Evolutionary conservation across 2,113 vertebrate species (phyloP).

Genomic region (Pollachius pollachius): DNA sequence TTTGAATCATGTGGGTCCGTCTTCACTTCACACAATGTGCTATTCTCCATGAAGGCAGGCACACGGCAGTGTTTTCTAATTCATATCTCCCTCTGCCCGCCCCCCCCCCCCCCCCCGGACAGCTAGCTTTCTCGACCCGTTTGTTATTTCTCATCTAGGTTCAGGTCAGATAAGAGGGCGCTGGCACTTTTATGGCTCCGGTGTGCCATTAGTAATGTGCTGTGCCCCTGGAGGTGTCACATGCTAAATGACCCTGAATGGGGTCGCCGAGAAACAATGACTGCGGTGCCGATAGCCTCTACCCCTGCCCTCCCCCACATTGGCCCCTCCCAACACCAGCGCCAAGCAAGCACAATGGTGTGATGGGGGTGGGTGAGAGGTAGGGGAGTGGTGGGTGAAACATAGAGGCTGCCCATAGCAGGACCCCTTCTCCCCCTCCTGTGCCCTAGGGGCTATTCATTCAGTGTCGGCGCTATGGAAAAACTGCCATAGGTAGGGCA

Average conservation of each 20-base stretch:
- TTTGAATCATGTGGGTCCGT: too few species aligned
- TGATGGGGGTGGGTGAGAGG: conserved; percentile 23
- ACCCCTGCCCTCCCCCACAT: conserved; percentile 50
- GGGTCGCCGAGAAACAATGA: conserved; percentile 65
- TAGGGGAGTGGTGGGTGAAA: conserved; percentile 5
- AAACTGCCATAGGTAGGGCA: neutral
- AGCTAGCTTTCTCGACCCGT: neutral
- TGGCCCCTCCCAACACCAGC: conserved; percentile 47
- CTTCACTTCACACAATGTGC: neutral
- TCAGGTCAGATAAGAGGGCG: conserved; percentile 27
- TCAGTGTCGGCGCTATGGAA: neutral
- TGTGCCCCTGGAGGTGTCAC: conserved; percentile 68
- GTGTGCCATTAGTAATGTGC: conserved; percentile 59
- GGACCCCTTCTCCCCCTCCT: neutral
- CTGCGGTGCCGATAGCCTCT: conserved; percentile 62
- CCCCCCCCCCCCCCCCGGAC: neutral
- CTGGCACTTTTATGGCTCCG: conserved; percentile 62
- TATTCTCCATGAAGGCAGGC: neutral
- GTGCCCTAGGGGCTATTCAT: neutral
- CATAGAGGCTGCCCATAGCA: neutral
- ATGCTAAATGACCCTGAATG: conserved; percentile 74
- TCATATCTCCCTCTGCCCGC: neutral
- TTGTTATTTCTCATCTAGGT: conserved; percentile 12
- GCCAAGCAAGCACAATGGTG: conserved; percentile 53
- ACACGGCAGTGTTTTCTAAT: neutral